These are phyloP conservation scores for Pseudois nayaur DNA, from an alignment of 2,113 vertebrate genomes.

Conservation along the genomic window DNA sequence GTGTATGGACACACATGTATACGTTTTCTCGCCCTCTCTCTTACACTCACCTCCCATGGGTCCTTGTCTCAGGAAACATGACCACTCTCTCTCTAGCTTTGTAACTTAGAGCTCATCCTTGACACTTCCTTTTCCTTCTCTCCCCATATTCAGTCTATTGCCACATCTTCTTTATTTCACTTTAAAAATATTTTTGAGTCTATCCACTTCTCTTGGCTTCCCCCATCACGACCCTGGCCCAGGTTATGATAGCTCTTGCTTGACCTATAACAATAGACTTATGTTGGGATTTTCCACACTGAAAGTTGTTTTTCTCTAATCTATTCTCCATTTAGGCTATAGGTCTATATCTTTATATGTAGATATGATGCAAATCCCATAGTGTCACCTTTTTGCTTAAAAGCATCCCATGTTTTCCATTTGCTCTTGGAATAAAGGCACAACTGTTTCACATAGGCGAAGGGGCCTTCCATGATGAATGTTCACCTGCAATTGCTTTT, in stretches of 20 bases:
- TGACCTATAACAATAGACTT: background rate
- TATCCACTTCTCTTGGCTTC: background rate
- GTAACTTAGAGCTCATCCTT: background rate
- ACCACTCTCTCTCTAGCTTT: background rate
- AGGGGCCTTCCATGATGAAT: background rate
- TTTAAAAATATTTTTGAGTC: background rate
- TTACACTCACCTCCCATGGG: no score
- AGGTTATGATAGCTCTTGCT: background rate
- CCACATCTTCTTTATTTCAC: background rate
- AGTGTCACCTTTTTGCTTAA: background rate
- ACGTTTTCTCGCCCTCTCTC: rapidly evolving
- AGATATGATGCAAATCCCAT: background rate
- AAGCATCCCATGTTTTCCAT: background rate
- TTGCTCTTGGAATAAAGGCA: background rate
- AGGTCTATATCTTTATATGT: background rate
- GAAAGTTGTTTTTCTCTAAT: background rate
- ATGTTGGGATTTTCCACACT: background rate
- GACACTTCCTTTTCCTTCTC: background rate
- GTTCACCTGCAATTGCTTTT: background rate
- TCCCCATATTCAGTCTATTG: background rate
- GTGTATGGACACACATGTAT: rapidly evolving
- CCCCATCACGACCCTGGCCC: background rate
- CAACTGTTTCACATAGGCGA: background rate
- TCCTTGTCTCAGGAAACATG: background rate
- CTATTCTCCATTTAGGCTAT: background rate